Conservation (phyloP, 92 coral and sea anemone species). For the Muricea muricata region DNA sequence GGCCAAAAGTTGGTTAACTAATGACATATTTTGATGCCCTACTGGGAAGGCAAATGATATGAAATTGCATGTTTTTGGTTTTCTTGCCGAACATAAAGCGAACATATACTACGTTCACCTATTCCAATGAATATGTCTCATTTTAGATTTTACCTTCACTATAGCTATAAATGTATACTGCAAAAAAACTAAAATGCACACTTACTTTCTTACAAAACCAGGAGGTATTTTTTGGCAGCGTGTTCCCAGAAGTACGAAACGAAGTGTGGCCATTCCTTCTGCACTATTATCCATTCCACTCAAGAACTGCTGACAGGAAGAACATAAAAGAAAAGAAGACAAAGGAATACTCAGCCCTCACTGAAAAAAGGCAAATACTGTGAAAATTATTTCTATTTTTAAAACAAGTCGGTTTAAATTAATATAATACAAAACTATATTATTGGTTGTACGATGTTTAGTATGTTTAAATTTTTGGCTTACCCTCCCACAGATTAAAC, state of each 20-base stretch:
- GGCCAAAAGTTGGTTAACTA: no score
- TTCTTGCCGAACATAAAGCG: no score
- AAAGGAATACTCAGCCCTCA: constrained; percentile 68
- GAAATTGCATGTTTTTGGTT: no score
- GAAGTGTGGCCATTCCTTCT: constrained; percentile 94
- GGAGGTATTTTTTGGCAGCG: constrained; percentile 98
- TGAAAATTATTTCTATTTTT: no score
- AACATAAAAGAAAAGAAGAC: constrained; percentile 66
- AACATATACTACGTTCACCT: no score
- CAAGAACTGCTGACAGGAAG: constrained; percentile 75
- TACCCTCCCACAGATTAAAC: constrained; percentile 56
- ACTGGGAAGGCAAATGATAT: no score
- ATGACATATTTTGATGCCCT: no score
- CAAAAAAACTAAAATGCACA: no score
- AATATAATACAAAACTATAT: background rate
- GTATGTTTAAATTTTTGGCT: background rate
- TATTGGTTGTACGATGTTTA: background rate
- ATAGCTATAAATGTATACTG: no score
- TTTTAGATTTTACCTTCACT: no score
- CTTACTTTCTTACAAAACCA: constrained; percentile 3
- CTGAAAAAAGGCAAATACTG: constrained; percentile 70
- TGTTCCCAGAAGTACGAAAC: constrained; percentile 93
- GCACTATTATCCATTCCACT: constrained; percentile 77
- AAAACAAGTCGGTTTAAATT: no score
- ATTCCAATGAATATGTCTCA: no score